These are phyloP conservation scores for Autographa gamma DNA, from an alignment of 2,888 invertebrate species.

Conservation along the genomic window DNA sequence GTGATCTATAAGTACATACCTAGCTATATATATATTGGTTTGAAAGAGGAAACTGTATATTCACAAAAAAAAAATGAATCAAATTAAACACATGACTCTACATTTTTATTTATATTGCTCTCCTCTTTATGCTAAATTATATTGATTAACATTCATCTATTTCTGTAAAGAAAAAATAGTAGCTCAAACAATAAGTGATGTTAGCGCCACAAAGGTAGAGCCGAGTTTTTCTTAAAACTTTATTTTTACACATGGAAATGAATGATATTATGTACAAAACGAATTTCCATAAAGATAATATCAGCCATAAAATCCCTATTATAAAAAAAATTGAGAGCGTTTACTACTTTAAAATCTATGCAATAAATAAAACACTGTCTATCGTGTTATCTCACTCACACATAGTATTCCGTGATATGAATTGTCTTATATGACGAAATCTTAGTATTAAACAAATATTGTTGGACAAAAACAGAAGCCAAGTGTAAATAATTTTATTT, in stretches of 20 bases:
- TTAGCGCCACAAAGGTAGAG: background rate
- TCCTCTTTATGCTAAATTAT: too few species aligned
- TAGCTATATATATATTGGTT: too few species aligned
- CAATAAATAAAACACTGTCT: constrained; percentile 57
- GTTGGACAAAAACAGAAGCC: constrained; percentile 63
- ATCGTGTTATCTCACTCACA: constrained; percentile 51
- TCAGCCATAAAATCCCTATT: constrained; percentile 13
- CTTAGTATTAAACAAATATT: constrained; percentile 54
- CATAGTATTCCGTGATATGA: constrained; percentile 17
- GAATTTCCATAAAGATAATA: constrained; percentile 6
- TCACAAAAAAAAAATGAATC: too few species aligned
- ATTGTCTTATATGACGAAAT: constrained; percentile 46
- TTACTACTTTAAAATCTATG: constrained; percentile 42
- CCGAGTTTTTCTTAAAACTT: background rate
- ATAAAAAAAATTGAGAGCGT: constrained; percentile 43
- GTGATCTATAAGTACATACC: too few species aligned
- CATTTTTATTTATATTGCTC: too few species aligned
- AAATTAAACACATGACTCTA: too few species aligned
- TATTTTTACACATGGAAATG: constrained; percentile 7
- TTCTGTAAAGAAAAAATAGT: too few species aligned
- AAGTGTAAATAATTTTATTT: constrained; percentile 56
- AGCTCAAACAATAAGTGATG: too few species aligned
- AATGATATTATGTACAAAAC: constrained; percentile 26
- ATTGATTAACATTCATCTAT: too few species aligned
- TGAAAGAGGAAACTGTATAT: too few species aligned